These are phyloP conservation scores for Contarinia nasturtii DNA, from an alignment of 1,140 invertebrate genomes.

Conservation along the genomic window DNA sequence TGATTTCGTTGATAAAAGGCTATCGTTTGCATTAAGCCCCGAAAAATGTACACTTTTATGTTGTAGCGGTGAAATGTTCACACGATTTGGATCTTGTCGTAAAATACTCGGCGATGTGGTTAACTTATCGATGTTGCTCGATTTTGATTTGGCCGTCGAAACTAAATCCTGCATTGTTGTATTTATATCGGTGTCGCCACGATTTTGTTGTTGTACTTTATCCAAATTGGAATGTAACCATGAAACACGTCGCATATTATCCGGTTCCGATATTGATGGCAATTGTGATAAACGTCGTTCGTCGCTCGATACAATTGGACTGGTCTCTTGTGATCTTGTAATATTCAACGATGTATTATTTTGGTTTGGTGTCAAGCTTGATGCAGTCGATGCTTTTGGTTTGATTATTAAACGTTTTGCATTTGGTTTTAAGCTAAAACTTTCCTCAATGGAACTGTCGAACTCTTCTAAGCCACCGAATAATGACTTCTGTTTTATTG, in stretches of 20 bases:
- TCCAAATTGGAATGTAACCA: constrained; percentile 18
- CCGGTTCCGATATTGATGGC: background rate
- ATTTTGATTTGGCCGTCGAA: background rate
- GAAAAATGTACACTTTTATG: background rate
- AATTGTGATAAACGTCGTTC: background rate
- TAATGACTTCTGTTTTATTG: constrained; percentile 32
- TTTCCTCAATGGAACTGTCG: constrained; percentile 37
- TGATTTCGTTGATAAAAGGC: background rate
- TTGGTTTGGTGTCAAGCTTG: background rate
- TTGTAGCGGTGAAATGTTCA: background rate
- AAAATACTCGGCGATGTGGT: too few relatives aligned
- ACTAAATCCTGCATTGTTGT: background rate
- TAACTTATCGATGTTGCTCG: background rate
- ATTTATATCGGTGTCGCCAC: background rate
- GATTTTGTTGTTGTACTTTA: constrained; percentile 13
- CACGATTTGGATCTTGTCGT: background rate
- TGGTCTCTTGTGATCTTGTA: background rate
- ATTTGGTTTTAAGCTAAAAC: constrained; percentile 38
- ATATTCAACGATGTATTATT: background rate
- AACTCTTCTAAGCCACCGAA: constrained; percentile 51
- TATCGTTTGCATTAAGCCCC: background rate
- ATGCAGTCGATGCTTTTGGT: constrained; percentile 11
- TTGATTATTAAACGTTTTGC: constrained; percentile 39
- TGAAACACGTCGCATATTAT: constrained; percentile 12
- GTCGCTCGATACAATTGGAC: too few relatives aligned